phyloP scores from a whole-genome alignment of 2,113 vertebrate genomes.

The Oncorhynchus keta region DNA sequence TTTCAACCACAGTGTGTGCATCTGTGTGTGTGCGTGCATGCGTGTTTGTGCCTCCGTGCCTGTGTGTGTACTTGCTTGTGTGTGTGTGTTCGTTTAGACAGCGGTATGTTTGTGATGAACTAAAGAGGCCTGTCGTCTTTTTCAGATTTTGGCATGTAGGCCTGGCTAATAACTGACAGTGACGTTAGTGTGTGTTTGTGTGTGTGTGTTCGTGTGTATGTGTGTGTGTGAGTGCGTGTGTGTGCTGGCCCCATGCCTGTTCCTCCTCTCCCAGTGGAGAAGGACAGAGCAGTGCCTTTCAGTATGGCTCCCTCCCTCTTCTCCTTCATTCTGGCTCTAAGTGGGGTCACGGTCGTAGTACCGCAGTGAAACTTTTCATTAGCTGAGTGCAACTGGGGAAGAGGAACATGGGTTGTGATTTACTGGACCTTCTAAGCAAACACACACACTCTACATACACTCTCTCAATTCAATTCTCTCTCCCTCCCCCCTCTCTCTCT shows the following conservation, averaged over 20 bases:
- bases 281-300: constrained; percentile 53
- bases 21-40: neutral
- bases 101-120: neutral
- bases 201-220: neutral
- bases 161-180: constrained; percentile 21
- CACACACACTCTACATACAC: neutral
- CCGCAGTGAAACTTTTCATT: constrained; percentile 69
- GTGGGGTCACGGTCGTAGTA: constrained; percentile 58
- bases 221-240: neutral
- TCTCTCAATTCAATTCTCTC: neutral
- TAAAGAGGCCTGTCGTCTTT: neutral
- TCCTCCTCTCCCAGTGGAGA: constrained; percentile 16
- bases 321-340: constrained; percentile 45
- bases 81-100: too few relatives aligned
- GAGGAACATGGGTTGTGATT: constrained; percentile 59
- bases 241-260: constrained; percentile 2
- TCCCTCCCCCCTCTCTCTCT: neutral
- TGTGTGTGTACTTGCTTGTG: neutral
- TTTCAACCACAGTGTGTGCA: constrained; percentile 2
- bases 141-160: neutral
- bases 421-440: constrained; percentile 48
- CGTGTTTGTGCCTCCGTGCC: too few relatives aligned
- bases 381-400: constrained; percentile 70
- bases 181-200: neutral
- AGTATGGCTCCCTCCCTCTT: neutral